Base-by-base conservation (phyloP, 2,113 vertebrate species). In the Ptilorrhoa leucosticta region DNA sequence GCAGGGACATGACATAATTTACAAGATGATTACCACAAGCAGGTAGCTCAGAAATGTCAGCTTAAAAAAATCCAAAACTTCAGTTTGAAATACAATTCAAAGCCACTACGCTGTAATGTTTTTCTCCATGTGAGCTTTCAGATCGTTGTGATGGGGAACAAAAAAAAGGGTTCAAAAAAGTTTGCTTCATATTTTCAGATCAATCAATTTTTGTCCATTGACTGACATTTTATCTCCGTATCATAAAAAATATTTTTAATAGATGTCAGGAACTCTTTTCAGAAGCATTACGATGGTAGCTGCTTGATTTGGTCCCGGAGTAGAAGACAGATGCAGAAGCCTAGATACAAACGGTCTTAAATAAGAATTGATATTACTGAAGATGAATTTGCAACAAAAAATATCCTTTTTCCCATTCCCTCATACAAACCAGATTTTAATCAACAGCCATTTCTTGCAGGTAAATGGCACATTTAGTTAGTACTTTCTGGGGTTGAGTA, bases 1-100 rank as follows among this genome's bases (percentile, higher is more conserved):
- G 10, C 45, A 83, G 53, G 69, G 35, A 80, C 58, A 44, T 57
- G 54, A 79, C 50, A 84, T 61, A 91, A 95, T 96, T 96, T 94
- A 10, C 63, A 57, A 94, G 40, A 77, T 47, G 17, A 73, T 64
- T 94, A 39, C 30, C 19, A 80, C 6, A n/a, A 93, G 7, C 24
- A 94, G 69, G 93, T 87, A 95, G 24, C 37, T 66, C n/a, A 92
- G 37, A 89, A 94, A 93, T 73, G 50, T 63, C 30, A 88, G 44
- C 78, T 89, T 21, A n/a, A 97, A 95, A 89, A 83, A 17, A 0
- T 1, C n/a, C 33, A 19, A 88, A 51, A 69, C 40, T 89, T 91
- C 21, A 53, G 26, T 89, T 91, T 93, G 47, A 78, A 91, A 35
- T 85, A 53, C 28, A 87, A 33, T 76, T 96, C 60, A 69, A 96